Percentiles rank a stretch among this genome's conserved stretches.
Evolutionary conservation across 1,140 invertebrate species (phyloP).

Genomic region (Drosophila triauraria): DNA sequence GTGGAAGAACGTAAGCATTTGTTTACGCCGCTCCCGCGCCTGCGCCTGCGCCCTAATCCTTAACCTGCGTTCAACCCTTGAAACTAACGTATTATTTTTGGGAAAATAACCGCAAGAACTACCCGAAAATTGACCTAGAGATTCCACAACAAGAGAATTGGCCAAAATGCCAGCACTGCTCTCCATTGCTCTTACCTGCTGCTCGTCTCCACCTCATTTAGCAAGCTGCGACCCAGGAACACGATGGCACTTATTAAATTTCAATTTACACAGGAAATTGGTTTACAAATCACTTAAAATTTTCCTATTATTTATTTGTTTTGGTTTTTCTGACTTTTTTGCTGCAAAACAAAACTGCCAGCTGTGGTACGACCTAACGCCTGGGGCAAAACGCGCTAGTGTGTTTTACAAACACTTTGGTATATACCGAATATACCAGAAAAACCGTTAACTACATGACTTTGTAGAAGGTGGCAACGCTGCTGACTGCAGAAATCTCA

Average conservation of each 20-base stretch:
- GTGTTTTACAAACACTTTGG: background rate
- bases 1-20: slow-evolving; percentile 60
- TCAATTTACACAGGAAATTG: background rate
- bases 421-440: slow-evolving; percentile 18
- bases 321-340: slow-evolving; percentile 22
- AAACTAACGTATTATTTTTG: slow-evolving; percentile 6
- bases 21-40: slow-evolving; percentile 73
- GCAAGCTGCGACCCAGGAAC: slow-evolving; percentile 17
- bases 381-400: slow-evolving; percentile 4
- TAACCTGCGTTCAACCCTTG: slow-evolving; percentile 9
- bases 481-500: no score
- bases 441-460: background rate
- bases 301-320: slow-evolving; percentile 20
- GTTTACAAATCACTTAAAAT: background rate
- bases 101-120: slow-evolving; percentile 13
- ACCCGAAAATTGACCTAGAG: slow-evolving; percentile 12
- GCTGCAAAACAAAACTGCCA: slow-evolving; percentile 5
- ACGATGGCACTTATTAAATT: slow-evolving; percentile 1
- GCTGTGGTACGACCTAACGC: slow-evolving; percentile 24
- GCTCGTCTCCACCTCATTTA: slow-evolving; percentile 29
- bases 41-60: slow-evolving; percentile 29
- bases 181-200: slow-evolving; percentile 10
- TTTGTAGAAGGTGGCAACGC: background rate
- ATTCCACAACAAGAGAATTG: slow-evolving; percentile 31
- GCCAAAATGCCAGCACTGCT: slow-evolving; percentile 28